These are phyloP conservation scores for Onychomys torridus DNA, from an alignment of 2,797 vertebrate species.

Conservation along the genomic window DNA sequence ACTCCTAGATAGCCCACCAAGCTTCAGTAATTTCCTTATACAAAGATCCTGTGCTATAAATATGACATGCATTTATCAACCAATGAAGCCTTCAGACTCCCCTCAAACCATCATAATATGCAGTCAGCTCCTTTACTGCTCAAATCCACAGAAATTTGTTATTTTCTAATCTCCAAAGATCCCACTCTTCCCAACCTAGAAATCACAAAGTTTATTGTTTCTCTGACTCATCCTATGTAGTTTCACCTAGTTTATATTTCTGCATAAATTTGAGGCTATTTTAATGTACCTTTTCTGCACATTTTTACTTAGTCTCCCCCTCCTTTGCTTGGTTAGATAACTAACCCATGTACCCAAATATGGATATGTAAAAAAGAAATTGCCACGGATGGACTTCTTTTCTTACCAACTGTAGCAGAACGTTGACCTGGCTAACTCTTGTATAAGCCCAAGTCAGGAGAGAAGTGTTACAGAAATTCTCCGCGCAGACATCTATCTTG, in stretches of 20 bases:
- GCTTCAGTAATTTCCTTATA: not conserved
- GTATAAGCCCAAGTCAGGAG: not conserved
- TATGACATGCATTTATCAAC: not conserved
- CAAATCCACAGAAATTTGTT: constrained; percentile 20
- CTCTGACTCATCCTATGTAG: constrained; percentile 58
- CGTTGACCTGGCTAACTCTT: not conserved
- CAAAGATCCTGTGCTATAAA: not conserved
- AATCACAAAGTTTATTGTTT: constrained; percentile 71
- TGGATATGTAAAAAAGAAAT: constrained; percentile 64
- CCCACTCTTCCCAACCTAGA: constrained; percentile 52
- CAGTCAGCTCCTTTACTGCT: not conserved
- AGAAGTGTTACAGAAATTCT: not conserved
- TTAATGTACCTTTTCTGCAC: constrained; percentile 69
- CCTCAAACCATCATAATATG: not conserved
- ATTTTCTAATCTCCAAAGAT: constrained; percentile 2
- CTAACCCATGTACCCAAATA: constrained; percentile 36
- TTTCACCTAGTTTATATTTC: constrained; percentile 76
- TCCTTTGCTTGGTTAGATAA: constrained; percentile 73
- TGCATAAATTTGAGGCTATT: constrained; percentile 75
- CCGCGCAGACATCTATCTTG: not conserved
- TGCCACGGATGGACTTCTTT: constrained; percentile 15
- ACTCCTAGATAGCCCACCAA: not conserved
- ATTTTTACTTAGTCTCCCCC: constrained; percentile 46
- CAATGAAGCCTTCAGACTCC: not conserved
- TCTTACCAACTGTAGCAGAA: constrained; percentile 46